phyloP scores from a whole-genome alignment of 2,113 vertebrate genomes.

The Protobothrops flavoviridis region DNA sequence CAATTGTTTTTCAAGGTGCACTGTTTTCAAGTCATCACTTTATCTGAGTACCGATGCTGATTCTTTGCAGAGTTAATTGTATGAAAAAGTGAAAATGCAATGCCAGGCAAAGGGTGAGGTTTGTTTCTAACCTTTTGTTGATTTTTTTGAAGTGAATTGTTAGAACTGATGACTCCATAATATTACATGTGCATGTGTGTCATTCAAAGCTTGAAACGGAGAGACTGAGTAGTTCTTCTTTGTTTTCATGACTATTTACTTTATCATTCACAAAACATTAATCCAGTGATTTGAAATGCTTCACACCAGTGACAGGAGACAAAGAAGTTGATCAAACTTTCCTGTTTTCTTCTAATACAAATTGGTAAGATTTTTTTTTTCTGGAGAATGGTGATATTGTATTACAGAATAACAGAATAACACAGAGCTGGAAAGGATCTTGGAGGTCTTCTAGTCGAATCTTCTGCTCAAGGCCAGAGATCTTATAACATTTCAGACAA shows the following conservation, averaged over 20 bases:
- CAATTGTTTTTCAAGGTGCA: neutral
- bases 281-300: slow-evolving; percentile 22
- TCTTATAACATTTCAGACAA: too few species aligned
- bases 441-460: too few species aligned
- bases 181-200: neutral
- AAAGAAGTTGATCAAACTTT: neutral
- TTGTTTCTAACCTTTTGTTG: slow-evolving; percentile 33
- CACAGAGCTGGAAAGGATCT: too few species aligned
- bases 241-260: neutral
- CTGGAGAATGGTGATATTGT: neutral
- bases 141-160: slow-evolving; percentile 42
- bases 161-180: slow-evolving; percentile 23
- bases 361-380: neutral
- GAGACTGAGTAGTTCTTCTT: slow-evolving; percentile 27
- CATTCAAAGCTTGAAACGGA: slow-evolving; percentile 2
- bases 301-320: slow-evolving; percentile 22
- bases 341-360: neutral
- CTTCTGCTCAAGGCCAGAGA: too few species aligned
- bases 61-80: slow-evolving; percentile 43
- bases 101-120: slow-evolving; percentile 35
- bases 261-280: slow-evolving; percentile 10
- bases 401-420: too few species aligned
- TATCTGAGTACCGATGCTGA: neutral
- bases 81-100: slow-evolving; percentile 41
- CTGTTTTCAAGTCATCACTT: neutral